Evolutionary conservation across 2,797 vertebrate species (phyloP).

Genomic region (Varecia variegata): DNA sequence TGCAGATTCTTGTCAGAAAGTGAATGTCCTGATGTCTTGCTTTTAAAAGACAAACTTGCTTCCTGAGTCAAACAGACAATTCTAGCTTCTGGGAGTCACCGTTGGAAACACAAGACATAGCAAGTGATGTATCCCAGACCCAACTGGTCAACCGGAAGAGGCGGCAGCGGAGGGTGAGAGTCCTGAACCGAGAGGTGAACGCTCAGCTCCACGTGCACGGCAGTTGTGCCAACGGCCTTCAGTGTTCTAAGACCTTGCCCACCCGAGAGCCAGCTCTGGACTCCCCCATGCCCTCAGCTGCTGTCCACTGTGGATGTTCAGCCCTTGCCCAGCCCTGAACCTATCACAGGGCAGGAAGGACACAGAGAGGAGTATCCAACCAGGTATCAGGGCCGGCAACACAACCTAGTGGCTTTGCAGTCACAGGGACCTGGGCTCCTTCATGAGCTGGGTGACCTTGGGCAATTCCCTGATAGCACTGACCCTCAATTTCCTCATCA

Average conservation of each 20-base stretch:
- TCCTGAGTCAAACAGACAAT: background rate
- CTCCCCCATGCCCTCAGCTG: accelerated
- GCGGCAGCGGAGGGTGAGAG: background rate
- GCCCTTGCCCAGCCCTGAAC: background rate
- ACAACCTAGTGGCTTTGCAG: background rate
- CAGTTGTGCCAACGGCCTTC: accelerated
- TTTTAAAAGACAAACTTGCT: slow-evolving; percentile 67
- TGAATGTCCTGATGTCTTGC: slow-evolving; percentile 65
- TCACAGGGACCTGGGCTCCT: background rate
- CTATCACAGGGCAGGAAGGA: background rate
- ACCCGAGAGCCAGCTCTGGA: background rate
- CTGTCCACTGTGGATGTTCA: background rate
- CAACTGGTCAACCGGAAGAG: background rate
- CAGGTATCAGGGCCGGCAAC: background rate
- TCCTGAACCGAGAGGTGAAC: background rate
- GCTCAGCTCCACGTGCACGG: too few relatives aligned
- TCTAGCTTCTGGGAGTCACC: slow-evolving; percentile 3
- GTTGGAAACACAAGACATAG: background rate
- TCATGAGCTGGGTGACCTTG: background rate
- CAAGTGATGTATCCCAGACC: background rate
- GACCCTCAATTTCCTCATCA: background rate
- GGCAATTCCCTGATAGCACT: background rate
- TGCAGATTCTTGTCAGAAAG: slow-evolving; percentile 80
- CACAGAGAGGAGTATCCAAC: accelerated
- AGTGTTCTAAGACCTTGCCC: background rate